Evolutionary conservation across 2,888 invertebrate species (phyloP), one percentile per base, ranked within the genome.

Genomic region (Gasteruption jaculator): DNA sequence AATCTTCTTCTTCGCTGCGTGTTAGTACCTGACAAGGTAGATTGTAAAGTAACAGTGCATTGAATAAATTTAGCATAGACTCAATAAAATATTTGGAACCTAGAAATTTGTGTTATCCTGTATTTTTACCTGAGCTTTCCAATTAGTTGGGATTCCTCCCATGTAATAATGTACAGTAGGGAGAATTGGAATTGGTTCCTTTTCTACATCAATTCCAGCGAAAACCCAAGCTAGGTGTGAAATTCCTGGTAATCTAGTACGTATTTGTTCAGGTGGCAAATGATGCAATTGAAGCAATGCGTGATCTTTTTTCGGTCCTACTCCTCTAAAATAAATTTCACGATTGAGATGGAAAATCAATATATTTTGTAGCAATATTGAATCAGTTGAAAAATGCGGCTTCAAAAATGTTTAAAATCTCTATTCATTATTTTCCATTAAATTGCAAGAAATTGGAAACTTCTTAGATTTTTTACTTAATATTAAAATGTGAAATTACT

Each of bases 91-190:
- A 15, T 29, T 16, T 29, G 29, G 8, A 29, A 29, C 8, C 16
- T 11, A 29, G 29, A 29, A 15, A 14, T 11, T 8, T 29, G 15
- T 29, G 14, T 29, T 2, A 2, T 6, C 5, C 30, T 22, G 27
- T 31, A 14, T 11, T 21, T 24, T 36, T 36, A 66, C 67, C 49
- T 99, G 93, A 53, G 95, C 96, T 54, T 85, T 85, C 77, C 86
- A 97, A 75, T 97, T 97, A 12, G 97, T 97, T 2, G 97, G 97
- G 5, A 94, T 80, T 42, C 97, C 97, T 7, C 99, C 99, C 99
- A 99, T 99, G 68, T 97, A 99, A 74, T 97, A 99, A 68, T 99
- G 99, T 10, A 97, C 96, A 0, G 99, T 99, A 6, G 99, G 97
- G 55, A 99, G 74, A 32, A 99, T 93, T 0, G 99, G 99, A 57